A percentile compares a stretch with the other conserved stretches of the same genome.
Evolutionary conservation across 2,113 vertebrate genomes (phyloP).

Genomic region (Bucco capensis): DNA sequence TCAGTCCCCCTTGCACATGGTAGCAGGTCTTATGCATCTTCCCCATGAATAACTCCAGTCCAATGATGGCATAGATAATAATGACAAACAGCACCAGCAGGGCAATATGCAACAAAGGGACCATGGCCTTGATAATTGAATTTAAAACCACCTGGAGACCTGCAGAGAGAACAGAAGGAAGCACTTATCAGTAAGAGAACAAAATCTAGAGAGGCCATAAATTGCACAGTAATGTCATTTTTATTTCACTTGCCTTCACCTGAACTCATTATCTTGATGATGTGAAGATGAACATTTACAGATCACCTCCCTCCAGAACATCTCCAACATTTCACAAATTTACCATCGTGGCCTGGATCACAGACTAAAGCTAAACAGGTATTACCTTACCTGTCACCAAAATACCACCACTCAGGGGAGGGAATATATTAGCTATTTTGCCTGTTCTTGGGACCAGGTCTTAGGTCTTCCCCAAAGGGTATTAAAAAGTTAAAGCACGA

Average conservation of each 20-base stretch:
- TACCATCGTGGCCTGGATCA: background rate
- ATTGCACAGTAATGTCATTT: background rate
- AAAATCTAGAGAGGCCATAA: background rate
- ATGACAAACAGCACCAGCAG: constrained; percentile 97
- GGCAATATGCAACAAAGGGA: constrained; percentile 95
- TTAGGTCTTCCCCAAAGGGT: background rate
- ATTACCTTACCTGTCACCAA: background rate
- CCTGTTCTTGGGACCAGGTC: background rate
- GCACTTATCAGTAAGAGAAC: background rate
- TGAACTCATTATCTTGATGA: background rate
- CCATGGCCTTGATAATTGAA: constrained; percentile 99
- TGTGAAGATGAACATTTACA: background rate
- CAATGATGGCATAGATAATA: constrained; percentile 99
- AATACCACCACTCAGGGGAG: background rate
- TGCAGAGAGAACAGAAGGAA: constrained; percentile 63
- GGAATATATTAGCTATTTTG: background rate
- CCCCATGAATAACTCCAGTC: constrained; percentile 98
- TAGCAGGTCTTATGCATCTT: constrained; percentile 99
- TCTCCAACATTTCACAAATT: background rate
- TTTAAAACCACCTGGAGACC: constrained; percentile 99
- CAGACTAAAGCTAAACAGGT: background rate
- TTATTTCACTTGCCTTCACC: background rate
- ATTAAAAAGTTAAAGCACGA: background rate
- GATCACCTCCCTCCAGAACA: background rate
- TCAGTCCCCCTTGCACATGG: constrained; percentile 70